These are phyloP conservation scores for Gisinianus flammeolus DNA, from an alignment of 2,888 invertebrate genomes.

Conservation along the genomic window DNA sequence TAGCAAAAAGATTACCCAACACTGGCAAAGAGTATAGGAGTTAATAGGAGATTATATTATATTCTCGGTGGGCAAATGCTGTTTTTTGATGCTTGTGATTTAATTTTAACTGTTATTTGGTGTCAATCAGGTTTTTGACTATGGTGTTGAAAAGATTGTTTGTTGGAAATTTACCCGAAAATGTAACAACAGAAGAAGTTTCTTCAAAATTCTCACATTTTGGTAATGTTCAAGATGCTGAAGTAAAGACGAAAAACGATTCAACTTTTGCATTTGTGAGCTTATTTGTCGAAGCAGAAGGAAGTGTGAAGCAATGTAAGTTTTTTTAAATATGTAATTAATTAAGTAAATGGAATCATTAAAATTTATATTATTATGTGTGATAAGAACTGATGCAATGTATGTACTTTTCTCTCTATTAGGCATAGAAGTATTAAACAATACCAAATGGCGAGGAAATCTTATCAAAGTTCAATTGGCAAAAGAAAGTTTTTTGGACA, in stretches of 20 bases:
- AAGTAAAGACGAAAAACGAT: constrained; percentile 62
- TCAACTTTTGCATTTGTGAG: constrained; percentile 71
- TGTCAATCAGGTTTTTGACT: neutral
- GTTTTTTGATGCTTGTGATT: no score
- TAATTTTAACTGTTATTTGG: no score
- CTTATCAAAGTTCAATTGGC: constrained; percentile 71
- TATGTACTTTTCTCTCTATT: no score
- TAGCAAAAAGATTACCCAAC: no score
- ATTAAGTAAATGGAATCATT: no score
- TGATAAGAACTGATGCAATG: no score
- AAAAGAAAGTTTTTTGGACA: constrained; percentile 73
- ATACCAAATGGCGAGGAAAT: constrained; percentile 66
- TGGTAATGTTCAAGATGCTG: constrained; percentile 65
- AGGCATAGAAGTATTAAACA: constrained; percentile 66
- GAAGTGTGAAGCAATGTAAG: constrained; percentile 45
- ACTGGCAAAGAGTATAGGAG: no score
- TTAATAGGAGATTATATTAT: no score
- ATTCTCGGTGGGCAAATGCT: no score
- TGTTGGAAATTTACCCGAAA: constrained; percentile 68
- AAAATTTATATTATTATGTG: no score
- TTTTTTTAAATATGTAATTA: no score
- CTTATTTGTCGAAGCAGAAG: constrained; percentile 64
- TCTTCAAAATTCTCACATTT: constrained; percentile 64
- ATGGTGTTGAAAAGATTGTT: constrained; percentile 64
- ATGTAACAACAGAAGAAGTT: constrained; percentile 63